Evolutionary conservation across 2,888 invertebrate genomes (phyloP), one percentile per base, ranked within the genome.

Genomic region (Hirudinaria manillensis): DNA sequence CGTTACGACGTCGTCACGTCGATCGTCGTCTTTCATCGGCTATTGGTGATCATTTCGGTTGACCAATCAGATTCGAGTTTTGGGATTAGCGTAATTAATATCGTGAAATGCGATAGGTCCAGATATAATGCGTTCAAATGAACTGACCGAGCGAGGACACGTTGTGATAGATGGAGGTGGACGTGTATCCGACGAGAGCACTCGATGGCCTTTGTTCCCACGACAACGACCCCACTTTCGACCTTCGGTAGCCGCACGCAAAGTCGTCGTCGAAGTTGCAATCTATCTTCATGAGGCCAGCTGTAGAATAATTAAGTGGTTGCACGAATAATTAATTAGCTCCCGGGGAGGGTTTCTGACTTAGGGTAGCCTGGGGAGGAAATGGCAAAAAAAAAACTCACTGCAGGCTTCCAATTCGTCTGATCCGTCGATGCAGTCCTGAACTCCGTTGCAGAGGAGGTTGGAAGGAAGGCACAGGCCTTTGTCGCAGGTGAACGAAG

Each of bases 401-500:
- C 76, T 21, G 36, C 76, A 76, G 36, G 61, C 29, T 10, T 34
- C 24, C 27, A 19, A 13, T 74, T 77, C 77, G 27, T 77, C 77
- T 24, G 75, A 38, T 7, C 61, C 55, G 24, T 77, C 77, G 6
- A 66, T 32, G n/a, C 77, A 77, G 27, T 77, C 75, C 27, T 72
- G n/a, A 38, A 72, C 27, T 27, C 77, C 77, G 55, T 77, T 75
- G 32, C 77, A 77, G 16, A 75, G 24, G 7, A 75, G 45, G 34
- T 71, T 70, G 19, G 29, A n/a, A 21, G 77, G 77, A n/a, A 77
- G 29, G 29, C 77, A 77, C 75, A 77, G 45, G n/a, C 75, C 75
- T n/a, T 56, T 70, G 56, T 75, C 72, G 45, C 77, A 77, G n/a
- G 29, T 70, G 53, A 71, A 75, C 19, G 27, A 45, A 13, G 38